Base-by-base conservation (phyloP, 2,888 invertebrate species). In the Stenchaetothrips biformis region DNA sequence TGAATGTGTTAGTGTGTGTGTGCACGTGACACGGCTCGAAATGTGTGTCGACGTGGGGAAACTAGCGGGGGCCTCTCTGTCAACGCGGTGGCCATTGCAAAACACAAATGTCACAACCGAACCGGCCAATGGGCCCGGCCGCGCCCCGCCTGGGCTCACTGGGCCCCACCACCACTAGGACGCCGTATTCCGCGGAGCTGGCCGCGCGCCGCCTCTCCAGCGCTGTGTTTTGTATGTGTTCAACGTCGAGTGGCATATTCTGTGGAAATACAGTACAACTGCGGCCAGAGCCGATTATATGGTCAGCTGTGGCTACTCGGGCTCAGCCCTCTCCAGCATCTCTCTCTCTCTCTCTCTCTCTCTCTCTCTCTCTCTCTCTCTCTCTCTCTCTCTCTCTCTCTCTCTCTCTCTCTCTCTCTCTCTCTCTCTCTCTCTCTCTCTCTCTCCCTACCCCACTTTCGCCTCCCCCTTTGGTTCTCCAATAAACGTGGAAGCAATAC, bases 161-260 rank as follows among this genome's bases (percentile, higher is more conserved):
- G n/a, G n/a, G n/a, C 37, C 2, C 37, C 37, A 37, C 37, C 4
- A 37, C 37, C 37, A 37, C 37, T 37, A 37, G n/a, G n/a, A n/a
- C 37, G 4, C 37, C 4, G 37, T 37, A 37, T 4, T 37, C 37
- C 37, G 37, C 37, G 37, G 1, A 37, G 37, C 37, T 37, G 37
- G 37, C 37, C 37, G 37, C 37, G 37, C 21, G 7, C 1, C 67
- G 67, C 67, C 67, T 25, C 67, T 74, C 67, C 21, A 74, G 9
- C 67, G 67, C 67, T 74, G 67, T 74, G 67, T 74, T 74, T 74
- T 74, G 67, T 74, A 74, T 74, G 67, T 74, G 67, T 74, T 74
- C 67, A 74, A 25, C 21, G 67, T 74, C 67, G 67, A 74, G 67
- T 74, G 67, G 67, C 21, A 74, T 74, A 74, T 74, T 74, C 67